Conservation (phyloP, 92 coral and sea anemone genomes). For the Phenganax marumi region DNA sequence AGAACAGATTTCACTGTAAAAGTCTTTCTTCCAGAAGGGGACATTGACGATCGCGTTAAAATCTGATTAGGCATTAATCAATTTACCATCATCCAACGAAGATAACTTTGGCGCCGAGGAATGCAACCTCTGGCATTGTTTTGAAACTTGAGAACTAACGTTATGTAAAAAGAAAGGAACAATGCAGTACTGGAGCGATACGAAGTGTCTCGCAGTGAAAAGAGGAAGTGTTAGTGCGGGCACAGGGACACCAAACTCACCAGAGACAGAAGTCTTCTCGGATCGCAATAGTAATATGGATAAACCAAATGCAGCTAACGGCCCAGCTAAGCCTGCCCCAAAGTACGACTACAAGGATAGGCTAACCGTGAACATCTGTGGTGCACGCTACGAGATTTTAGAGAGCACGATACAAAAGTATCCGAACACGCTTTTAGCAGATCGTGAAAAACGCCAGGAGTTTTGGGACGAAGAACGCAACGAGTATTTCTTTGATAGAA, state of each 20-base stretch:
- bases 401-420: conserved; percentile 75
- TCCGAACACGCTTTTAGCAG: conserved; percentile 82
- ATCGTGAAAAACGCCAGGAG: conserved; percentile 68
- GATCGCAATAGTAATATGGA: conserved; percentile 12
- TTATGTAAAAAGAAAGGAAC: not conserved
- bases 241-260: not conserved
- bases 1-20: not conserved
- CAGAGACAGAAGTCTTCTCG: not conserved
- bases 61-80: not conserved
- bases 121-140: not conserved
- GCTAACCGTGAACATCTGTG: conserved; percentile 82
- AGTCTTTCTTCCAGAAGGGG: not conserved
- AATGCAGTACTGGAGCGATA: conserved; percentile 36
- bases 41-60: not conserved
- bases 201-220: not conserved
- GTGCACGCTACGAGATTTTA: conserved; percentile 83
- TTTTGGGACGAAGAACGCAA: conserved; percentile 76
- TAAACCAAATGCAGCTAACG: not conserved
- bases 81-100: not conserved
- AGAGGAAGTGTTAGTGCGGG: not conserved
- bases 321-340: not conserved
- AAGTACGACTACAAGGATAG: conserved; percentile 41
- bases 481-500: conserved; percentile 91
- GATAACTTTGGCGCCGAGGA: not conserved
- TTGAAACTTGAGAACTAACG: not conserved